Conservation (phyloP, 2,888 invertebrate genomes). For the Esperia sulphurella region DNA sequence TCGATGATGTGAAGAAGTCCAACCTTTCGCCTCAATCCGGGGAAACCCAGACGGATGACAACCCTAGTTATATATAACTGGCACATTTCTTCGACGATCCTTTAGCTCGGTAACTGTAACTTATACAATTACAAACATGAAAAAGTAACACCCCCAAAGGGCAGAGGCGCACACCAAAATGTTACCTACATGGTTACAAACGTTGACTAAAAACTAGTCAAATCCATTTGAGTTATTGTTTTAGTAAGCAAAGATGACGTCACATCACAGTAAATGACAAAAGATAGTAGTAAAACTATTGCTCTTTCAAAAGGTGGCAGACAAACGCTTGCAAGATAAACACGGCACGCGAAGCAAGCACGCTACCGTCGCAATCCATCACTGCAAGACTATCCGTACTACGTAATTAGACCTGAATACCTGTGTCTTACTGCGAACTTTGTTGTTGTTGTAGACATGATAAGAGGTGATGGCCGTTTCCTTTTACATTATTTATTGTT, state of each 20-base stretch:
- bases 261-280: conserved; percentile 14
- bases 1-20: too few species aligned
- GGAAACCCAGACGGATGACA: too few species aligned
- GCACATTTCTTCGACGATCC: too few species aligned
- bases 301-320: conserved; percentile 10
- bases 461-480: conserved; percentile 2
- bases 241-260: background rate
- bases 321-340: conserved; percentile 12
- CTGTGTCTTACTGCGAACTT: background rate
- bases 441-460: background rate
- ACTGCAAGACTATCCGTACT: conserved; percentile 25
- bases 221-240: too few species aligned
- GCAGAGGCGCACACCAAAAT: too few species aligned
- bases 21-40: too few species aligned
- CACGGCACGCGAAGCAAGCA: conserved; percentile 16
- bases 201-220: too few species aligned
- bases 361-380: conserved; percentile 22
- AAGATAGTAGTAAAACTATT: conserved; percentile 17
- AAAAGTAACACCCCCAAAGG: too few species aligned
- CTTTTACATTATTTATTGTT: background rate
- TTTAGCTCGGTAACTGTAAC: too few species aligned
- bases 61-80: too few species aligned
- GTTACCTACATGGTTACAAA: too few species aligned
- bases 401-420: conserved; percentile 27
- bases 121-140: too few species aligned